Conservation (phyloP, 2,797 vertebrate species). For the Chelmon rostratus region DNA sequence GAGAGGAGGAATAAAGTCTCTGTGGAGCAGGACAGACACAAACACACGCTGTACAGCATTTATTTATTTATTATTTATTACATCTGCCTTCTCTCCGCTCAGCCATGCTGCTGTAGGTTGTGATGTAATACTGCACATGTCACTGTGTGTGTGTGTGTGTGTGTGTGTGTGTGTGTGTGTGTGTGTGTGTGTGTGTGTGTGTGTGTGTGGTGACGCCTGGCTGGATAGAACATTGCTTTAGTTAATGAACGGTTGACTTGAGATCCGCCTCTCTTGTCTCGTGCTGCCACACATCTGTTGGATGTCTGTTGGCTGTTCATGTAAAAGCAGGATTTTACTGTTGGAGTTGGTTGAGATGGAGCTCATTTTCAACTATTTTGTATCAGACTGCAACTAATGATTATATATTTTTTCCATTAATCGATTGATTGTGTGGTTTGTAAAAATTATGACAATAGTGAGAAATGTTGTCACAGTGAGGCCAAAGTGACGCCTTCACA, state of each 20-base stretch:
- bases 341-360: too few relatives aligned
- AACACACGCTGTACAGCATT: neutral
- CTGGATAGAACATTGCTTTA: constrained; percentile 55
- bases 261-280: neutral
- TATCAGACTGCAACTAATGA: too few relatives aligned
- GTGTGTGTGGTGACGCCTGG: constrained; percentile 34
- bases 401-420: too few relatives aligned
- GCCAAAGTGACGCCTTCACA: too few relatives aligned
- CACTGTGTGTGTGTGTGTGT: constrained; percentile 32
- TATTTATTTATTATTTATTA: constrained; percentile 34
- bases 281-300: neutral
- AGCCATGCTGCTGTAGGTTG: constrained; percentile 68
- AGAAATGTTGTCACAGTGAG: too few relatives aligned
- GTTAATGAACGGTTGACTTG: constrained; percentile 36
- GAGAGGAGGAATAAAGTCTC: neutral
- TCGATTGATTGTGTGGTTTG: too few relatives aligned
- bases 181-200: constrained; percentile 15
- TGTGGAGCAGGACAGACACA: neutral
- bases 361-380: too few relatives aligned
- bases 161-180: constrained; percentile 40
- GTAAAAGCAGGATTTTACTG: too few relatives aligned
- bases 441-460: too few relatives aligned
- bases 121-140: constrained; percentile 80
- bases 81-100: constrained; percentile 44
- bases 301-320: too few relatives aligned